Evolutionary conservation across 2,888 invertebrate species (phyloP).

Genomic region (Allygus modestus): DNA sequence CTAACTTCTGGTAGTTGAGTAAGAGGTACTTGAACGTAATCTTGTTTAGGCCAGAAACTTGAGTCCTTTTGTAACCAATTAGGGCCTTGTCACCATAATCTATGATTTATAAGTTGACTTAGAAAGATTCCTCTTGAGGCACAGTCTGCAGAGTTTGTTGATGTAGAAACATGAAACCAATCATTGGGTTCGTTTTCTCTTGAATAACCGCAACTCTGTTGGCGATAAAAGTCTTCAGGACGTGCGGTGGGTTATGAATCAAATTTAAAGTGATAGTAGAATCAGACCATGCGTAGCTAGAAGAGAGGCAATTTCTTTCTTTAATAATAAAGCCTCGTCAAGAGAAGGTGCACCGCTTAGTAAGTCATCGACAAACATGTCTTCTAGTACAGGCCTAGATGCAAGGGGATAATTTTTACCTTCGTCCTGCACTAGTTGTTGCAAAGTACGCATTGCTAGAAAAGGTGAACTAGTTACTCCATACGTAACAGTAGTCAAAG

Average conservation of each 20-base stretch:
- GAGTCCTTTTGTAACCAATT: neutral
- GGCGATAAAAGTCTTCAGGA: neutral
- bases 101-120: neutral
- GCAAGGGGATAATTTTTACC: neutral
- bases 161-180: constrained; percentile 5
- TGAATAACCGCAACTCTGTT: constrained; percentile 13
- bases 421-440: constrained; percentile 20
- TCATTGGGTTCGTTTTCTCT: neutral
- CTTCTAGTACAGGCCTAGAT: neutral
- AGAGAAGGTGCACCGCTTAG: neutral
- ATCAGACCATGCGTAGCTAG: neutral
- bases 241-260: neutral
- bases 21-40: too few species aligned
- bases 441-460: neutral
- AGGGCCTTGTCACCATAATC: neutral
- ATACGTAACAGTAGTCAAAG: constrained; percentile 1
- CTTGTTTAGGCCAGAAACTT: neutral
- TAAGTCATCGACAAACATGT: constrained; percentile 8
- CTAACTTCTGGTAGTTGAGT: neutral
- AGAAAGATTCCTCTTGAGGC: neutral
- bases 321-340: neutral
- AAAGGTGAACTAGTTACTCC: too few species aligned
- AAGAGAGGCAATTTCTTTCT: neutral
- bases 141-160: constrained; percentile 11
- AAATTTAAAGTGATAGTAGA: constrained; percentile 19